Evolutionary conservation across 2,113 vertebrate genomes (phyloP).

Genomic region (Odocoileus hemionus): DNA sequence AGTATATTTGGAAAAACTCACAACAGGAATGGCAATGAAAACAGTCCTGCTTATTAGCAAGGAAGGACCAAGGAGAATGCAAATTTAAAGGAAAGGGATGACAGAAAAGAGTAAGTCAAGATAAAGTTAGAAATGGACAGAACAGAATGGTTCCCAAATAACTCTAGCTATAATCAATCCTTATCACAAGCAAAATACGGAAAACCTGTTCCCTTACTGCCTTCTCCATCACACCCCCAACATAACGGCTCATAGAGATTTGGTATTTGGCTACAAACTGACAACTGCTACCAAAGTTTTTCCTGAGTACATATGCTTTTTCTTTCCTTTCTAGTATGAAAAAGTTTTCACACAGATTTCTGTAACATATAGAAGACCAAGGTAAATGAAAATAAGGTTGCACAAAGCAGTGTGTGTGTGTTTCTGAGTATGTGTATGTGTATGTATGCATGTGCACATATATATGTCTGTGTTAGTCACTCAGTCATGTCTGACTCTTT

Average conservation of each 20-base stretch:
- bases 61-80: background rate
- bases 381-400: background rate
- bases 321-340: background rate
- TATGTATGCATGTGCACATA: background rate
- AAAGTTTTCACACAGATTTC: background rate
- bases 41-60: background rate
- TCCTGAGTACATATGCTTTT: background rate
- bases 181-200: background rate
- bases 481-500: background rate
- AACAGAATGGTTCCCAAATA: background rate
- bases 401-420: background rate
- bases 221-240: background rate
- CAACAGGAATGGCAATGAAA: background rate
- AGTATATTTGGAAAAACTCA: background rate
- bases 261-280: background rate
- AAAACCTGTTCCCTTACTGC: background rate
- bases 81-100: background rate
- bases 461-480: background rate
- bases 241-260: background rate
- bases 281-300: background rate
- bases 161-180: background rate
- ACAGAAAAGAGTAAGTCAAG: background rate
- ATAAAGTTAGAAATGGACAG: background rate
- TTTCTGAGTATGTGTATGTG: background rate
- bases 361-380: background rate